Evolutionary conservation across 92 coral and sea anemone species (phyloP).

Genomic region (Actinostola sp.): DNA sequence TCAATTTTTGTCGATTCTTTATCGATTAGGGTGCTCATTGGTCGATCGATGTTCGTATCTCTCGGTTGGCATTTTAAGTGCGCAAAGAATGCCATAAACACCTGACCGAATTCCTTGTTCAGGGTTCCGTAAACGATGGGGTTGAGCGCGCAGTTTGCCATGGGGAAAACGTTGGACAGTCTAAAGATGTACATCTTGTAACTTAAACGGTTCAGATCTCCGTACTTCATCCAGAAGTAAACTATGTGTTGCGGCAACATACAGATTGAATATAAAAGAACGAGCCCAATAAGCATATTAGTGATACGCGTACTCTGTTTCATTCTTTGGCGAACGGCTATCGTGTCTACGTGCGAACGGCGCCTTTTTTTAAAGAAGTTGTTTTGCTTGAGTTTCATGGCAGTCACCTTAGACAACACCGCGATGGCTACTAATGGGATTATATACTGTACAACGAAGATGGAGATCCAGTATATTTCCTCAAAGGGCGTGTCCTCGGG

Average conservation of each 20-base stretch:
- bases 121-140: constrained; percentile 88
- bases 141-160: constrained; percentile 92
- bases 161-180: constrained; percentile 84
- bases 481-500: constrained; percentile 56
- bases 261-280: constrained; percentile 70
- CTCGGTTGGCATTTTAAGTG: constrained; percentile 19
- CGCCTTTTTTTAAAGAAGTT: constrained; percentile 42
- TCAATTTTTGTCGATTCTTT: constrained; percentile 10
- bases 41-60: neutral
- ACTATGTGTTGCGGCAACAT: constrained; percentile 90
- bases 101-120: constrained; percentile 79
- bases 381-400: constrained; percentile 42
- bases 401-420: constrained; percentile 57
- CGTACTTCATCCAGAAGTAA: constrained; percentile 87
- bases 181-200: constrained; percentile 86
- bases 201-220: constrained; percentile 66
- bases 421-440: constrained; percentile 72
- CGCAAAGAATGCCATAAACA: constrained; percentile 61
- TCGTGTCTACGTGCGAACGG: constrained; percentile 55
- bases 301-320: constrained; percentile 80
- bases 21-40: constrained; percentile 18
- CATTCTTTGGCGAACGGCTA: constrained; percentile 65
- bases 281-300: constrained; percentile 82
- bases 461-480: constrained; percentile 77
- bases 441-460: constrained; percentile 79